Conservation (phyloP, 1,140 invertebrate genomes). For the Microvelia longipes region DNA sequence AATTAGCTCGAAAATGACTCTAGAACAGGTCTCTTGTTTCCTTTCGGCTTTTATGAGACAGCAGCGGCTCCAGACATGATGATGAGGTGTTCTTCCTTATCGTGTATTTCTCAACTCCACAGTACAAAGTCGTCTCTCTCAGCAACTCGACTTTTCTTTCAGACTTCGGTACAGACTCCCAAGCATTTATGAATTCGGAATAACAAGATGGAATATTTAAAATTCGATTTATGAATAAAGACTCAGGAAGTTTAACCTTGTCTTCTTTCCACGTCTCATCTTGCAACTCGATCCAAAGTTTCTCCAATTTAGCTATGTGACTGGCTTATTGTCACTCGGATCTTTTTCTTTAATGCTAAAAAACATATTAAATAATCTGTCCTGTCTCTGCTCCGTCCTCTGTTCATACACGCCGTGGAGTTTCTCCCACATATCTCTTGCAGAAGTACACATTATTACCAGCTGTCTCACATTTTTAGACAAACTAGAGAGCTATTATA, state of each 20-base stretch:
- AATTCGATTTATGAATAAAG: slow-evolving; percentile 19
- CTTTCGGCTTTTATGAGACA: background rate
- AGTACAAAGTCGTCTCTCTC: slow-evolving; percentile 1
- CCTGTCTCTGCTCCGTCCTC: slow-evolving; percentile 21
- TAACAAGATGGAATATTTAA: slow-evolving; percentile 20
- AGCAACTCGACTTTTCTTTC: background rate
- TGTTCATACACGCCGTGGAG: slow-evolving; percentile 20
- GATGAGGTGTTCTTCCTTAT: background rate
- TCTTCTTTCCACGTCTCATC: slow-evolving; percentile 21
- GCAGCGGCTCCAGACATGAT: background rate
- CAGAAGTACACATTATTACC: slow-evolving; percentile 4
- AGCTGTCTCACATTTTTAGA: background rate
- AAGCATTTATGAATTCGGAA: slow-evolving; percentile 21
- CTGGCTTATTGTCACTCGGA: slow-evolving; percentile 15
- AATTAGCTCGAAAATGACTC: background rate
- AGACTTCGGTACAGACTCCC: slow-evolving; percentile 18
- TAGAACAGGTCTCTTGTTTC: background rate
- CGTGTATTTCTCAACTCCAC: slow-evolving; percentile 1
- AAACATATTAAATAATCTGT: slow-evolving; percentile 22
- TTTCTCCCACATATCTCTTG: slow-evolving; percentile 22
- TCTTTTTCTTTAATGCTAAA: slow-evolving; percentile 21
- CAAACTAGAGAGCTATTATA: background rate
- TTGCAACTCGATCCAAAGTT: slow-evolving; percentile 21
- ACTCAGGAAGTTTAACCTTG: slow-evolving; percentile 18
- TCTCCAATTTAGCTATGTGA: slow-evolving; percentile 20